phyloP scores from a whole-genome alignment of 2,113 vertebrate species.

The Oplegnathus fasciatus region DNA sequence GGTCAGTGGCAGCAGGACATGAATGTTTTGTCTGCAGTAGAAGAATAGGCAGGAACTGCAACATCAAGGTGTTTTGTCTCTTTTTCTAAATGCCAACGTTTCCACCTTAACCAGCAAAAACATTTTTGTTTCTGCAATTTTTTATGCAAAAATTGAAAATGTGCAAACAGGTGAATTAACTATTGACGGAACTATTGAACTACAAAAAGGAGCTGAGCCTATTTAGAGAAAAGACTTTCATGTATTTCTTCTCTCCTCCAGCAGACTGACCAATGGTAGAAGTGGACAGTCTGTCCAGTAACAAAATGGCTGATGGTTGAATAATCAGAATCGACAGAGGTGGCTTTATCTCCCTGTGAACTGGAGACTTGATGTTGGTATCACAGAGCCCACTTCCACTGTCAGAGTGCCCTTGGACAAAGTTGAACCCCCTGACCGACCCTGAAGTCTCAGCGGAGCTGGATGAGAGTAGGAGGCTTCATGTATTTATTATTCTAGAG shows the following conservation, averaged over 20 bases:
- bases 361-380: background rate
- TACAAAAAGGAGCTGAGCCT: background rate
- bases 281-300: background rate
- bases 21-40: no score
- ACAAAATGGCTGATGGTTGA: background rate
- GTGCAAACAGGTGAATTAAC: background rate
- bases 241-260: background rate
- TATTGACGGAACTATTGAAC: background rate
- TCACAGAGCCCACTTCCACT: background rate
- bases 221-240: no score
- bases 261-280: background rate
- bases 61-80: no score
- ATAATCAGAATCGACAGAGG: slow-evolving; percentile 7
- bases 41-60: no score
- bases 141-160: background rate
- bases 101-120: no score
- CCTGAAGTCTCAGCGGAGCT: slow-evolving; percentile 28
- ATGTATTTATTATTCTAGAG: slow-evolving; percentile 25
- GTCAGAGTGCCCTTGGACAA: slow-evolving; percentile 34
- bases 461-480: background rate
- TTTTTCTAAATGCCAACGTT: background rate
- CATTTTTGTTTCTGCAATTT: background rate
- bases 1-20: no score
- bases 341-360: background rate
- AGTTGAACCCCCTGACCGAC: background rate